Conservation (phyloP, 2,888 invertebrate genomes). For the Lydus trimaculatus region DNA sequence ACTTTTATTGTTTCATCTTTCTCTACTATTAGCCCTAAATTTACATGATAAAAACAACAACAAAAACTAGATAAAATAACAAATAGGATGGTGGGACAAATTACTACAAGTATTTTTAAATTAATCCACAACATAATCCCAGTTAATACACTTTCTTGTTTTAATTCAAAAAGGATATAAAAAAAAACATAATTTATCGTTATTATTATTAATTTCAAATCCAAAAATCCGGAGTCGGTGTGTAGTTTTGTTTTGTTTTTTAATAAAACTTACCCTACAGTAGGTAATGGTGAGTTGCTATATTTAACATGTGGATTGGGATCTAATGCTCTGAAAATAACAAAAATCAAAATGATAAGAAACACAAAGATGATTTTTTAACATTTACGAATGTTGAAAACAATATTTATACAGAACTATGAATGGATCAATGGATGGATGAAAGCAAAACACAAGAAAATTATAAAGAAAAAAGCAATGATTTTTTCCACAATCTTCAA, state of each 20-base stretch:
- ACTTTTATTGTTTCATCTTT: not conserved
- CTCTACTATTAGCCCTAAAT: not conserved
- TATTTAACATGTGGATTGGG: conserved; percentile 61
- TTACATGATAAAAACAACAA: not conserved
- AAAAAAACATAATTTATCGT: not conserved
- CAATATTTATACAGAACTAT: conserved; percentile 34
- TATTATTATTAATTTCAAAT: not conserved
- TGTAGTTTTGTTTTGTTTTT: too few species aligned
- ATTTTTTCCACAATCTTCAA: not conserved
- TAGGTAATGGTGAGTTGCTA: conserved; percentile 65
- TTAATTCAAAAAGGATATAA: not conserved
- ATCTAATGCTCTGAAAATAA: conserved; percentile 72
- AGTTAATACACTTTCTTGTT: not conserved
- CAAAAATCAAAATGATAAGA: conserved; percentile 45
- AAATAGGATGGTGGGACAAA: not conserved
- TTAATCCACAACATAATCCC: not conserved
- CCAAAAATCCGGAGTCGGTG: conserved; percentile 11
- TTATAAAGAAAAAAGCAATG: conserved; percentile 26
- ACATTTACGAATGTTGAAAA: conserved; percentile 21
- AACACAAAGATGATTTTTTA: conserved; percentile 40
- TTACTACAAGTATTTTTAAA: not conserved
- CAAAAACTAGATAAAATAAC: not conserved
- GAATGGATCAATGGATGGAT: conserved; percentile 33
- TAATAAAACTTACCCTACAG: conserved; percentile 68
- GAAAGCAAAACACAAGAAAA: conserved; percentile 36